Conservation (phyloP, 2,888 invertebrate genomes). For the Cryptus armator region DNA sequence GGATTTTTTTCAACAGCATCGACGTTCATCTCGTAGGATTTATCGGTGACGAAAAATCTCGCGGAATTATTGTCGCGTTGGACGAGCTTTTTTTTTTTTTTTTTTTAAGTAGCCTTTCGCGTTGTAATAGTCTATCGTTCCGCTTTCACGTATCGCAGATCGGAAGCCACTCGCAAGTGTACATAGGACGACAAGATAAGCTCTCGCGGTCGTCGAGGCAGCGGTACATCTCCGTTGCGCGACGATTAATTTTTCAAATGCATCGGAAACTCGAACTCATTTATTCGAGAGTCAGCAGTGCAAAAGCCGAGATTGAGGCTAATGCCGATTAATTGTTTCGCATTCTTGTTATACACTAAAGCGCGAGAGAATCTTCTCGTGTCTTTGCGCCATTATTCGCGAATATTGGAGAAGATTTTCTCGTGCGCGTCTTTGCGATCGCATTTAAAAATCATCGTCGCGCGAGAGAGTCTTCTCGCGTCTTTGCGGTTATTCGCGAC, state of each 20-base stretch:
- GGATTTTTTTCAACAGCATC: background rate
- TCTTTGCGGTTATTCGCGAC: background rate
- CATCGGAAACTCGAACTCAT: conserved; percentile 1
- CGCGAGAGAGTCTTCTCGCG: background rate
- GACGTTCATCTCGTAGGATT: background rate
- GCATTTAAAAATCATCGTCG: conserved; percentile 7
- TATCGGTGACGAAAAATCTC: background rate
- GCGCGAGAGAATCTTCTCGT: background rate
- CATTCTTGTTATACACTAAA: background rate
- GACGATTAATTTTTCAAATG: conserved; percentile 26
- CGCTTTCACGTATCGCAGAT: conserved; percentile 39
- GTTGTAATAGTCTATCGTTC: background rate
- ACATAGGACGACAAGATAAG: conserved; percentile 63
- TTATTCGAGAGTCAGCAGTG: conserved; percentile 1
- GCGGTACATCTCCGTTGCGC: background rate
- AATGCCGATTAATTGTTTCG: conserved; percentile 61
- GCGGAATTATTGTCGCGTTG: background rate
- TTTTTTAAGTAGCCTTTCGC: background rate
- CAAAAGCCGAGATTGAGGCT: conserved; percentile 58
- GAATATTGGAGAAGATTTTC: conserved; percentile 24
- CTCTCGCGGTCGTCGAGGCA: conserved; percentile 34
- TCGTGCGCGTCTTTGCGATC: background rate
- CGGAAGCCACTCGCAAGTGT: conserved; percentile 54
- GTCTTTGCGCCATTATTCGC: background rate
- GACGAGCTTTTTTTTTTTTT: background rate